Evolutionary conservation across 2,888 invertebrate species (phyloP), one percentile per base, ranked within the genome.

Genomic region (Neuroscelio doddi): DNA sequence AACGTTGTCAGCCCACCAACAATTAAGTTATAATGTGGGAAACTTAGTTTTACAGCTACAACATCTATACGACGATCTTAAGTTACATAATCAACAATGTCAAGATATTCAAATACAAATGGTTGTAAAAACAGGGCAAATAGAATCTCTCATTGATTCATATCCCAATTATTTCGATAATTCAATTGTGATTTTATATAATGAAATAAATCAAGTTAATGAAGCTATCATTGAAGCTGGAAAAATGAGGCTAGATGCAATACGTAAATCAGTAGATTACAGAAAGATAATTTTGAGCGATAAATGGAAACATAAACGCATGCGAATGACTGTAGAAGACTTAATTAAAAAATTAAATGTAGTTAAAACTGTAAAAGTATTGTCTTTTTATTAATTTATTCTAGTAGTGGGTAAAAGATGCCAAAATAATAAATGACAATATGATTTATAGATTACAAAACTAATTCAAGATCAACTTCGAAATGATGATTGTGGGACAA

Each of bases 291-390:
- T 81, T 24, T 49, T 71, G 3, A 69, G 57, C 42, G 73, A 70
- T 32, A 80, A 83, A 51, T 85, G 84, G 83, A 77, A 78, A 15
- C 81, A 82, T 39, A 62, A 69, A 14, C 77, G 80, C 36, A 66
- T 76, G 59, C 69, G 61, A 16, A 79, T 76, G 70, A 75, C 69
- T 8, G 63, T 81, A 26, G 69, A 80, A 3, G 76, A 83, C 52
- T 50, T 81, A 47, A 69, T 70, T 9, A 73, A 77, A 1, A 72
- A 77, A 7, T 63, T 81, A 2, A 69, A 69, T 29, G 65, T 74
- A 1, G 50, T 84, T 26, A 71, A 74, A 38, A 59, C 47, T 8
- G 75, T 79, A 10, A 82, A 81, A 74, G 83, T 84, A 69, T 32
- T 32, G 9, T 32, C 9, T 3, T 32, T 3, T 32, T 3, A n/a